A percentile compares a stretch with the other conserved stretches of the same genome.
Evolutionary conservation across 2,113 vertebrate species (phyloP).

Genomic region (Himantopus leucocephalus): DNA sequence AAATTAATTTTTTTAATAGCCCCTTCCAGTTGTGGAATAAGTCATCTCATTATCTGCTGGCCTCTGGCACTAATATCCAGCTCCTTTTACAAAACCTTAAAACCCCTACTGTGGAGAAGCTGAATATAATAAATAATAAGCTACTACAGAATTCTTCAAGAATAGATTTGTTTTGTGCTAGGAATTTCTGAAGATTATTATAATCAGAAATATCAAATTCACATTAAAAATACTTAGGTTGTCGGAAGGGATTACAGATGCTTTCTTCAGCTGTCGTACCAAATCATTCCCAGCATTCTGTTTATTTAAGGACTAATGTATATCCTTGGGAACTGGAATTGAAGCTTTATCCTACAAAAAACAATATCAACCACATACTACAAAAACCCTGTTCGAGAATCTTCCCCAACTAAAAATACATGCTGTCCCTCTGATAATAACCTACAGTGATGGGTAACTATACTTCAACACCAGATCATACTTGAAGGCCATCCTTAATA

Average conservation of each 20-base stretch:
- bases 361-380: not conserved
- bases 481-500: not conserved
- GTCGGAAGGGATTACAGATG: not conserved
- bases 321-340: not conserved
- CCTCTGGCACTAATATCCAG: constrained; percentile 1
- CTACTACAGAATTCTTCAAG: not conserved
- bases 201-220: not conserved
- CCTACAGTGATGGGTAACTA: not conserved
- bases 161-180: not conserved
- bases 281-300: not conserved
- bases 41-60: not conserved
- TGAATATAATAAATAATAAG: not conserved
- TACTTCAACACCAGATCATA: not conserved
- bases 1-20: constrained; percentile 6
- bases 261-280: not conserved
- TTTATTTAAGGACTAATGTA: not conserved
- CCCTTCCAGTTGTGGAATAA: not conserved
- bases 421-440: not conserved
- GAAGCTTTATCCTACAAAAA: not conserved
- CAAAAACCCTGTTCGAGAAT: not conserved
- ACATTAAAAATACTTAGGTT: not conserved
- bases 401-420: not conserved
- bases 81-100: not conserved
- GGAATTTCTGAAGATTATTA: not conserved
- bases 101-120: not conserved